These are phyloP conservation scores for Typhlichthys subterraneus DNA, from an alignment of 2,797 vertebrate species.

Conservation along the genomic window DNA sequence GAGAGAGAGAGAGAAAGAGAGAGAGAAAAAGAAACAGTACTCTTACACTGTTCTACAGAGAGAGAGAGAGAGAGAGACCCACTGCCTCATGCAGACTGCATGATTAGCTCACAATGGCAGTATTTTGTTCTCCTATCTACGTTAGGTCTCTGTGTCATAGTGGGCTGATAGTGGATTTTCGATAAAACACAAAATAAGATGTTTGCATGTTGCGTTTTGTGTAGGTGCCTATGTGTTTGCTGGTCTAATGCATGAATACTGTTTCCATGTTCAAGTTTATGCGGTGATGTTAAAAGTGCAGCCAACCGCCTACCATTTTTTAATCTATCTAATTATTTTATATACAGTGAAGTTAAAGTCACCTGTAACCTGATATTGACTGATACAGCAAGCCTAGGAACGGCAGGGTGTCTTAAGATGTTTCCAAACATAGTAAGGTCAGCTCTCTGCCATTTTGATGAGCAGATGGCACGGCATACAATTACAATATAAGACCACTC, in stretches of 20 bases:
- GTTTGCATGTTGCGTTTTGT: conserved; percentile 8
- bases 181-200: background rate
- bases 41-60: background rate
- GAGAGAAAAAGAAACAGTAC: too few species aligned
- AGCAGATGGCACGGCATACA: too few species aligned
- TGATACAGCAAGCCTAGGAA: background rate
- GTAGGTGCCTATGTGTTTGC: background rate
- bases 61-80: background rate
- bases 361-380: background rate
- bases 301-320: too few species aligned
- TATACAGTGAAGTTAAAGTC: too few species aligned
- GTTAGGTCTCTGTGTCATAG: background rate
- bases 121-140: too few species aligned
- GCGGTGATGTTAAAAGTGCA: too few species aligned
- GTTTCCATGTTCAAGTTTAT: too few species aligned
- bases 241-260: background rate
- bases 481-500: too few species aligned
- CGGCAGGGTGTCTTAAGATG: background rate
- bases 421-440: background rate
- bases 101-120: conserved; percentile 22
- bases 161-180: background rate
- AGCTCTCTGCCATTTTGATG: background rate
- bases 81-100: conserved; percentile 25
- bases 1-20: too few species aligned
- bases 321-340: too few species aligned